These are phyloP conservation scores for Sphecodes monilicornis DNA, from an alignment of 2,888 invertebrate species.

Conservation along the genomic window DNA sequence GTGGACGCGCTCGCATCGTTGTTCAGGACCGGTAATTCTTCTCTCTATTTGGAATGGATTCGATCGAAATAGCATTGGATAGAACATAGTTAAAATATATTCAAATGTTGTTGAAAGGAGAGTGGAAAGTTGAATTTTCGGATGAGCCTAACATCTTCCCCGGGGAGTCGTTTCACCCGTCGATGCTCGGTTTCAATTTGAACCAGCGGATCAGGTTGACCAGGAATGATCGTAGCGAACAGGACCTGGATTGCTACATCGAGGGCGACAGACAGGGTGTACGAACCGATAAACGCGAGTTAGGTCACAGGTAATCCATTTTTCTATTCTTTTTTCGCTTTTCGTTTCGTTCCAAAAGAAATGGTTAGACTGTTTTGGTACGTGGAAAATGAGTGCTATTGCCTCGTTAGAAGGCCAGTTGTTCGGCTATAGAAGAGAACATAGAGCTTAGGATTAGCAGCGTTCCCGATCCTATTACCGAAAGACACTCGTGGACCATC, in stretches of 20 bases:
- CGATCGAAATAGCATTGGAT: not conserved
- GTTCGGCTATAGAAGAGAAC: too few species aligned
- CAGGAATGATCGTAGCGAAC: conserved; percentile 79
- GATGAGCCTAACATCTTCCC: conserved; percentile 64
- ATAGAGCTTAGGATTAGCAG: too few species aligned
- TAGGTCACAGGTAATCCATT: conserved; percentile 81
- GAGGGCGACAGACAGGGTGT: conserved; percentile 72
- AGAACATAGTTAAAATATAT: not conserved
- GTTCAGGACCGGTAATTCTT: conserved; percentile 58
- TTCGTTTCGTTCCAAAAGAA: not conserved
- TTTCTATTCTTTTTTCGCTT: not conserved
- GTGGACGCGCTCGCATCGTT: conserved; percentile 44
- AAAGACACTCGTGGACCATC: not conserved
- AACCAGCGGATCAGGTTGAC: conserved; percentile 43
- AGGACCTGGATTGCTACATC: conserved; percentile 79
- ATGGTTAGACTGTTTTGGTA: not conserved
- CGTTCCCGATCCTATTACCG: not conserved
- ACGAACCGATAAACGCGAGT: conserved; percentile 80
- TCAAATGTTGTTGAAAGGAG: conserved; percentile 59
- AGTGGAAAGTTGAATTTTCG: conserved; percentile 66
- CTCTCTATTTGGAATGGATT: conserved; percentile 2
- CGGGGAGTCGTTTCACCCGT: conserved; percentile 63
- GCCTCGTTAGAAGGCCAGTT: not conserved
- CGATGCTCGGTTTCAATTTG: conserved; percentile 62
- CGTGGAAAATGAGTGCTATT: not conserved